Evolutionary conservation across 1,140 invertebrate genomes (phyloP).

Genomic region (Temnothorax longispinosus): DNA sequence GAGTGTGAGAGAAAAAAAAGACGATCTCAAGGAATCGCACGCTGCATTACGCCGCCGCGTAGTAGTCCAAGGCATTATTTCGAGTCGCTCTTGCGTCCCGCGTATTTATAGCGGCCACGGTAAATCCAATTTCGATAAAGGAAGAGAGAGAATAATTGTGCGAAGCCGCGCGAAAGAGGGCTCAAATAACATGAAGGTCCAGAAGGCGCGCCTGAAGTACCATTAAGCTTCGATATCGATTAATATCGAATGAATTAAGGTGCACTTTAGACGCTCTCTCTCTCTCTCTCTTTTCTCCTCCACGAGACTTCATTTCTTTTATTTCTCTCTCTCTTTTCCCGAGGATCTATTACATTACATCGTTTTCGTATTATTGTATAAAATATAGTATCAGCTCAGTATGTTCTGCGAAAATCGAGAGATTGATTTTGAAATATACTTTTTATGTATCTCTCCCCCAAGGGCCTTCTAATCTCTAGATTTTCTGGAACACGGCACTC

Average conservation of each 20-base stretch:
- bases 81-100: constrained; percentile 32
- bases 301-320: not conserved
- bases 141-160: constrained; percentile 24
- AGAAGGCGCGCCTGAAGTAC: not conserved
- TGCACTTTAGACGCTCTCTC: not conserved
- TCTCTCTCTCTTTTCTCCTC: not conserved
- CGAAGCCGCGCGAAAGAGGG: not conserved
- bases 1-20: constrained; percentile 25
- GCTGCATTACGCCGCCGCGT: constrained; percentile 29
- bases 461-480: too few species aligned
- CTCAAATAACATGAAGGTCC: not conserved
- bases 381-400: not conserved
- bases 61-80: constrained; percentile 50
- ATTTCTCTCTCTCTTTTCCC: not conserved
- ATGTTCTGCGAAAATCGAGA: not conserved
- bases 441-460: not conserved
- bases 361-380: not conserved
- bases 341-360: not conserved
- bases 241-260: not conserved
- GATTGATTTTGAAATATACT: not conserved
- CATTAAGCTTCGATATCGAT: not conserved
- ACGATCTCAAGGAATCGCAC: constrained; percentile 59
- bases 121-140: constrained; percentile 47
- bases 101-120: constrained; percentile 41
- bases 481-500: too few species aligned